Base-by-base conservation (phyloP, 2,888 invertebrate genomes). In the Caenorhabditis doughertyi region DNA sequence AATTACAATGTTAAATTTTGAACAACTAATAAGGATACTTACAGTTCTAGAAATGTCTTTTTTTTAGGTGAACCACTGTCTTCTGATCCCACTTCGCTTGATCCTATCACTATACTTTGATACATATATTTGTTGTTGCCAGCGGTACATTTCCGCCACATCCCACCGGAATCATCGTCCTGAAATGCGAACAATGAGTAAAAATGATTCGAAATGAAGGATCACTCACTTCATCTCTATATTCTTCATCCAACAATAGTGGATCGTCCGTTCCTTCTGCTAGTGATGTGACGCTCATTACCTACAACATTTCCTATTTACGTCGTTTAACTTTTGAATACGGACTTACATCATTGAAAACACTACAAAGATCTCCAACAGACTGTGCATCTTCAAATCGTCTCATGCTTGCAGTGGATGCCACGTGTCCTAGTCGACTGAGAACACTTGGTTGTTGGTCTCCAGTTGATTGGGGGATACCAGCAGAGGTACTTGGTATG, bases 81-180 rank as follows among this genome's bases (percentile, higher is more conserved):
- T 9, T 72, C 73, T 9, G 81, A 77, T 39, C 73, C 82, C 7
- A 68, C 32, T 32, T 82, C 82, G 58, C 67, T 67, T 16, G 82
- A 29, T 74, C 77, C 86, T 16, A 81, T 73, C 0, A 85, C 83
- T 68, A 89, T 85, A 62, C 86, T 86, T 62, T 86, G 83, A 73
- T 89, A 89, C 89, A 89, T 88, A 77, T 89, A 89, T 25, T 87
- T 85, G 49, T 72, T 80, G 72, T 70, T 74, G 23, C 87, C 85
- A 11, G 84, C 73, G 60, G 83, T 81, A 65, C 88, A 88, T 55
- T 86, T 87, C 18, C 76, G 58, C 72, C 79, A 82, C 29, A 68
- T 74, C 44, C 71, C 68, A 21, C 42, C 56, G 0, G 58, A 35
- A 16, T 80, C 83, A 18, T 82, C 82, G 11, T 84, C 74, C 5